Base-by-base conservation (phyloP, 2,113 vertebrate species). In the Seriola quinqueradiata region DNA sequence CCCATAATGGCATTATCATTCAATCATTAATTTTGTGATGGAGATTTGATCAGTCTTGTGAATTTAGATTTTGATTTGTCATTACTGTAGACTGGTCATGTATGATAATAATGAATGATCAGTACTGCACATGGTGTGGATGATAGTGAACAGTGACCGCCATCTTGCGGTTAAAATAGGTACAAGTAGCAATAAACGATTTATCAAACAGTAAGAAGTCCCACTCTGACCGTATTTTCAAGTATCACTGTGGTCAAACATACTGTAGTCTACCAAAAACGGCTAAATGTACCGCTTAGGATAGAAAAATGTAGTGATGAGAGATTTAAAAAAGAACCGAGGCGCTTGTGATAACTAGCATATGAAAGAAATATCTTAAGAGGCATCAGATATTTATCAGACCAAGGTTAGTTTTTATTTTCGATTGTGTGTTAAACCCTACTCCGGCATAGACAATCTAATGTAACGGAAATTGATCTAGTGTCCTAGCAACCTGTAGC, bases 401-500 rank as follows among this genome's bases (percentile, higher is more conserved):
- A 32, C 23, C 19, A 5, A 10, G n/a, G 17, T 42, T 34, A 36
- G 3, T 14, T 69, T 61, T n/a, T 28, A 28, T 75, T 23, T 4
- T 14, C 1, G 25, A 4, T 21, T 6, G 0, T 3, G 50, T 28
- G 55, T 75, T 63, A 19, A 1, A 40, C 23, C 4, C 70, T 2
- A 0, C 2, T n/a, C 21, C 44, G 0, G 2, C 11, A 64, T 72
- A 79, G 60, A 79, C 77, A 8, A 86, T 86, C 83, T 81, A 5
- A 57, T 3, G 5, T n/a, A 28, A 32, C 28, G 78, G 23, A 66
- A 63, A 1, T 59, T 3, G 32, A 28, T 14, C 3, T 25, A 21
- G 61, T 89, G 10, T 89, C 91, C 55, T 87, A 85, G 91, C 90
- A 92, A 92, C 91, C 44, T 5, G 52, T 38, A 70, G 38, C 42